These are phyloP conservation scores for Troilus luridus DNA, from an alignment of 2,888 invertebrate genomes.

Conservation along the genomic window DNA sequence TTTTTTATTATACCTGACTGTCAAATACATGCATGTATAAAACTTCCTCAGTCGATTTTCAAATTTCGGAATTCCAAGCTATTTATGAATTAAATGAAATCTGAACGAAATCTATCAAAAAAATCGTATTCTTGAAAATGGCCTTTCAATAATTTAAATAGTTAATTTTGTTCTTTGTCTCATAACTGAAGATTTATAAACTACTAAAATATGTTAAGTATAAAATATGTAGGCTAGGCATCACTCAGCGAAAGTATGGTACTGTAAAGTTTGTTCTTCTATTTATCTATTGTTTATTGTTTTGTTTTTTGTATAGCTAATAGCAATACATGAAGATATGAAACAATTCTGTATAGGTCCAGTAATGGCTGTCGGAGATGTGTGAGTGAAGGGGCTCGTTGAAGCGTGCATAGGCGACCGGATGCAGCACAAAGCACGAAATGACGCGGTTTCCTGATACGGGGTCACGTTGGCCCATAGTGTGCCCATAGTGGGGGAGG, in stretches of 20 bases:
- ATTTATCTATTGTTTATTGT: not conserved
- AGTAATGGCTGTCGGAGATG: conserved; percentile 45
- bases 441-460: conserved; percentile 54
- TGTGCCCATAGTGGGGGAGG: not conserved
- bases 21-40: no score
- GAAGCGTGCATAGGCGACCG: conserved; percentile 48
- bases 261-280: no score
- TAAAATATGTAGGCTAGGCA: not conserved
- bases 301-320: not conserved
- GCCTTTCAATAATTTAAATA: no score
- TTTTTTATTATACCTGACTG: no score
- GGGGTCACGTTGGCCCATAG: conserved; percentile 48
- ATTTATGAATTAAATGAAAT: no score
- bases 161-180: no score
- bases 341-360: not conserved
- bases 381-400: conserved; percentile 7
- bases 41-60: no score
- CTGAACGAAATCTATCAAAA: no score
- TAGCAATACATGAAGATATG: not conserved
- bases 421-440: conserved; percentile 53
- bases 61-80: no score
- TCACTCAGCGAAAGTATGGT: not conserved
- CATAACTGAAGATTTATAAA: no score
- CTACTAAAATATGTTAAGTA: no score
- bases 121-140: no score